These are phyloP conservation scores for Lophotis ruficrista DNA, from an alignment of 2,113 vertebrate species.

Conservation along the genomic window DNA sequence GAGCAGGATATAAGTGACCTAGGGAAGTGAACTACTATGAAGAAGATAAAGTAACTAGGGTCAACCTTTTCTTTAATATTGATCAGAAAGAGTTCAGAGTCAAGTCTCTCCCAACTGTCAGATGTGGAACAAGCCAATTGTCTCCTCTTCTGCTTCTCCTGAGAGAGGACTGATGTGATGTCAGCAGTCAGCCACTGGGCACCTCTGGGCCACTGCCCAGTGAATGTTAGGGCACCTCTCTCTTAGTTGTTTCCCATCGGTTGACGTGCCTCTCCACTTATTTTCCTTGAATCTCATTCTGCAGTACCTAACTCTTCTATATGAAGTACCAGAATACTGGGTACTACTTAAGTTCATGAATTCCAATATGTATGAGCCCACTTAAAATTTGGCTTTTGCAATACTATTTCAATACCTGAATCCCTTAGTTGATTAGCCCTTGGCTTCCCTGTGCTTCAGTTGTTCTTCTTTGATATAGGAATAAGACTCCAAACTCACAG, in stretches of 20 bases:
- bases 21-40: background rate
- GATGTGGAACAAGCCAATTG: background rate
- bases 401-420: background rate
- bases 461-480: background rate
- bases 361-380: background rate
- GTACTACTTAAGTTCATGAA: background rate
- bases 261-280: background rate
- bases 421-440: background rate
- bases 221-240: background rate
- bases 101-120: background rate
- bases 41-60: background rate
- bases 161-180: background rate
- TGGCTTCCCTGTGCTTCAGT: background rate
- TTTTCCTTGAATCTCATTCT: background rate
- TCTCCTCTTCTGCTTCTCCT: background rate
- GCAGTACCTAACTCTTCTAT: background rate
- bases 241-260: background rate
- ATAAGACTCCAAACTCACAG: background rate
- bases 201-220: background rate
- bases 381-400: background rate
- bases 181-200: background rate
- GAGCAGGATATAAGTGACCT: background rate
- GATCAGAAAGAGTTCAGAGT: background rate
- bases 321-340: background rate
- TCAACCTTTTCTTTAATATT: background rate